A percentile compares a stretch with the other conserved stretches of the same genome.
Conservation (phyloP, 2,888 invertebrate genomes). For the Uropetala carovei region DNA sequence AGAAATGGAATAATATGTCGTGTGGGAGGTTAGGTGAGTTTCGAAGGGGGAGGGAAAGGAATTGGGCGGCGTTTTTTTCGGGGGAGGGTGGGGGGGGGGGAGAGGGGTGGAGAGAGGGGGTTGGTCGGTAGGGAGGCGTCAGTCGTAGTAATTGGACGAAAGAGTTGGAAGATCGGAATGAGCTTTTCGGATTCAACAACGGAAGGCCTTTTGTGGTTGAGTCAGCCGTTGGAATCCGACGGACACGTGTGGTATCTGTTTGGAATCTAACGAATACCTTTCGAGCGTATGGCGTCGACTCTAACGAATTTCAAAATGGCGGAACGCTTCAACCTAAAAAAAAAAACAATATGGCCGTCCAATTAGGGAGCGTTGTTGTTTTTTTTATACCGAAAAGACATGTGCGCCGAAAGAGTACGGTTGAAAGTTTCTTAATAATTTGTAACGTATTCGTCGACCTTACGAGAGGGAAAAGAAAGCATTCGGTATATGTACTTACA, state of each 20-base stretch:
- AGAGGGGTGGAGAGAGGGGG: background rate
- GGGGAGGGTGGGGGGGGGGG: no score
- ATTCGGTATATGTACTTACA: no score
- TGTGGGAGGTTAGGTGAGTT: background rate
- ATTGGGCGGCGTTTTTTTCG: background rate
- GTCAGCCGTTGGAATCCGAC: slow-evolving; percentile 47
- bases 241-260: slow-evolving; percentile 59
- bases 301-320: slow-evolving; percentile 63
- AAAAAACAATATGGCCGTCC: slow-evolving; percentile 34
- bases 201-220: slow-evolving; percentile 32
- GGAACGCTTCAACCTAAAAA: slow-evolving; percentile 27
- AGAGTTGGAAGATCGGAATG: slow-evolving; percentile 6
- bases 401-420: no score
- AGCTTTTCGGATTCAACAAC: background rate
- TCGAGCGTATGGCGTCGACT: slow-evolving; percentile 15
- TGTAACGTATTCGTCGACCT: no score
- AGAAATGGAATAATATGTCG: background rate
- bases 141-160: slow-evolving; percentile 53
- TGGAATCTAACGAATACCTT: slow-evolving; percentile 62
- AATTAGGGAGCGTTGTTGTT: background rate
- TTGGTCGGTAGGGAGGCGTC: slow-evolving; percentile 22
- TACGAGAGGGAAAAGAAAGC: no score
- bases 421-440: no score
- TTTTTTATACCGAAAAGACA: background rate
- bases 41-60: background rate